Evolutionary conservation across 2,888 invertebrate species (phyloP), one percentile per base, ranked within the genome.

Genomic region (Caenorhabditis japonica): DNA sequence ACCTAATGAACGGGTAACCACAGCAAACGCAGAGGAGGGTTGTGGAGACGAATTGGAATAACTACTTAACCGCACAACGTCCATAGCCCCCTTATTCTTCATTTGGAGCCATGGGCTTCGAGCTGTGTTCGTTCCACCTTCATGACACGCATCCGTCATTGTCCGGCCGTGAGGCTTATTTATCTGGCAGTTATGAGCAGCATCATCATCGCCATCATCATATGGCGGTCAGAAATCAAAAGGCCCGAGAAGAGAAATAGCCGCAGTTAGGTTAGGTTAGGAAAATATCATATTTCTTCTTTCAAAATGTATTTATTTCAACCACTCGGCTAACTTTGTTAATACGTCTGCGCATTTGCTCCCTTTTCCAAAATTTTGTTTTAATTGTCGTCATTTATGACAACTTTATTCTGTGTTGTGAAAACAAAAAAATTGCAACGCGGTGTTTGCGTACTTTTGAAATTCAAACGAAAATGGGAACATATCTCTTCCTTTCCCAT

Each of bases 31-130:
- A 27, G 64, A 56, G 47, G 64, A 49, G 47, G 43, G 51, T 55
- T 21, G 23, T 49, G 66, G 56, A 43, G 56, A 66, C 66, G 66
- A 66, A 66, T 66, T 66, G 66, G 66, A 66, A 66, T 66, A 66
- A 66, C 56, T 66, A 66, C 66, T 66, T 66, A 66, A 66, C 56
- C 66, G 56, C 44, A 43, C 27, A 56, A 41, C 46, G 56, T 46
- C 39, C 36, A 66, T 56, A 44, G 15, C n/a, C 17, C 53, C 46
- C 53, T 52, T 51, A 43, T 56, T 55, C 34, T 46, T 23, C 39
- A 33, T 43, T 47, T 52, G 43, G 21, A 46, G 41, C 33, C 30
- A 47, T 46, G 39, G 55, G 51, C 21, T 41, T 47, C 38, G 46
- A 47, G 21, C 39, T 17, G 17, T n/a, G n/a, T n/a, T n/a, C n/a